phyloP scores from a whole-genome alignment of 2,113 vertebrate species.

The Nematolebias whitei region DNA sequence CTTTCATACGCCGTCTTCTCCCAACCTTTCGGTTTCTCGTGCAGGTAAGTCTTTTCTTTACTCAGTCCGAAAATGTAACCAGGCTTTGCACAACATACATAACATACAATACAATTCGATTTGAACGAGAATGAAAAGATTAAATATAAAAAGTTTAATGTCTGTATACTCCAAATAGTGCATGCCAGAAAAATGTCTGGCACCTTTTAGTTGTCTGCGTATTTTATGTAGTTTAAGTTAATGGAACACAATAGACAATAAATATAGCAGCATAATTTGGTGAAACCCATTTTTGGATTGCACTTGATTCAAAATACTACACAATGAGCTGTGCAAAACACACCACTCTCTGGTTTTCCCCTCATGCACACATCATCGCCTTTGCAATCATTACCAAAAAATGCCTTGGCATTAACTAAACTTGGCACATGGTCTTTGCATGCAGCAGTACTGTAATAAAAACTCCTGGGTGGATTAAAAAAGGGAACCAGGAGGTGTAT shows the following conservation, averaged over 20 bases:
- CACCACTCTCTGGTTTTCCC: conserved; percentile 30
- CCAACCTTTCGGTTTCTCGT: conserved; percentile 28
- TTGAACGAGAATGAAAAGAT: background rate
- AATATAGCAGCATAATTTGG: conserved; percentile 9
- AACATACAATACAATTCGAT: background rate
- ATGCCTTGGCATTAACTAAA: conserved; percentile 47
- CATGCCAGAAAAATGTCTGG: conserved; percentile 23
- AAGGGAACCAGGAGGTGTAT: conserved; percentile 18
- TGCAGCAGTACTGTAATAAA: conserved; percentile 19
- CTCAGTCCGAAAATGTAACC: conserved; percentile 14
- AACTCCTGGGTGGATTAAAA: conserved; percentile 26
- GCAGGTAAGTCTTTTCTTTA: conserved; percentile 70
- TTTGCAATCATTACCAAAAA: conserved; percentile 54
- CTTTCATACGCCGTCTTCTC: conserved; percentile 52
- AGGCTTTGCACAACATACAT: background rate
- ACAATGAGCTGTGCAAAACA: conserved; percentile 32
- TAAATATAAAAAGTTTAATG: too few relatives aligned
- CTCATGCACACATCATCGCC: conserved; percentile 60
- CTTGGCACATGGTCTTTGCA: conserved; percentile 59
- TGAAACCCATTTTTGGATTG: conserved; percentile 10
- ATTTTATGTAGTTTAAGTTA: conserved; percentile 34
- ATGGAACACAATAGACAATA: conserved; percentile 46
- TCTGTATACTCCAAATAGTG: background rate
- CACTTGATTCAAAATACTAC: conserved; percentile 6
- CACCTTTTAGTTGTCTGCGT: conserved; percentile 38